phyloP scores from a whole-genome alignment of 2,797 vertebrate species.

The Pseudochirops cupreus region DNA sequence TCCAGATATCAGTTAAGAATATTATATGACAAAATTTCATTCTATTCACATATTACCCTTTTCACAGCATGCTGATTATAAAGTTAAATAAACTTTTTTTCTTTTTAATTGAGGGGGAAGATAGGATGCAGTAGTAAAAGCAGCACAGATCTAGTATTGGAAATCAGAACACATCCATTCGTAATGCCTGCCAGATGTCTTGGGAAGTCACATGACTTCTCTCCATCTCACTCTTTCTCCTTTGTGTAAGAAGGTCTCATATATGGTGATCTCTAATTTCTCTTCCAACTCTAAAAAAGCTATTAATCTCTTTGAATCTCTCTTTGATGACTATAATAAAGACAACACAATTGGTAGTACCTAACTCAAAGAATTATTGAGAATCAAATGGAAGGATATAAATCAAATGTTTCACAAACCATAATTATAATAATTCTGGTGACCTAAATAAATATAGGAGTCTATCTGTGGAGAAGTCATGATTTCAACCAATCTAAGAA shows the following conservation, averaged over 20 bases:
- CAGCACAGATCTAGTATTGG: neutral
- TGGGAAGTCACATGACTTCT: neutral
- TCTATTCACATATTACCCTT: slow-evolving; percentile 26
- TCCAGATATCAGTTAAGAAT: slow-evolving; percentile 45
- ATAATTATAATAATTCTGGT: neutral
- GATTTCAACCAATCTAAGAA: neutral
- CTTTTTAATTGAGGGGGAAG: neutral
- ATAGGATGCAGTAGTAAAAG: neutral
- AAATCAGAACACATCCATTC: neutral
- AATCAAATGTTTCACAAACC: neutral
- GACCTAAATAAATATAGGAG: neutral
- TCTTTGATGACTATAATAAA: neutral
- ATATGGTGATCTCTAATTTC: neutral
- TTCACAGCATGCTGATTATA: neutral
- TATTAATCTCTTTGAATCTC: neutral
- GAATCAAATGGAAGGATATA: neutral
- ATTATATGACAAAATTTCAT: slow-evolving; percentile 33
- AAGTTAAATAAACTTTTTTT: neutral
- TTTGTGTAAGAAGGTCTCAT: neutral
- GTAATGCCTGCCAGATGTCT: neutral
- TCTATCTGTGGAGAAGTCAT: neutral
- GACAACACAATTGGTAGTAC: neutral
- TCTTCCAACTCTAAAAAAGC: neutral
- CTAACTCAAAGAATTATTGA: neutral
- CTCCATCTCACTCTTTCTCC: neutral